Percentiles rank a stretch among this genome's conserved stretches.
Evolutionary conservation across 2,797 vertebrate genomes (phyloP).

Genomic region (Furcifer pardalis): DNA sequence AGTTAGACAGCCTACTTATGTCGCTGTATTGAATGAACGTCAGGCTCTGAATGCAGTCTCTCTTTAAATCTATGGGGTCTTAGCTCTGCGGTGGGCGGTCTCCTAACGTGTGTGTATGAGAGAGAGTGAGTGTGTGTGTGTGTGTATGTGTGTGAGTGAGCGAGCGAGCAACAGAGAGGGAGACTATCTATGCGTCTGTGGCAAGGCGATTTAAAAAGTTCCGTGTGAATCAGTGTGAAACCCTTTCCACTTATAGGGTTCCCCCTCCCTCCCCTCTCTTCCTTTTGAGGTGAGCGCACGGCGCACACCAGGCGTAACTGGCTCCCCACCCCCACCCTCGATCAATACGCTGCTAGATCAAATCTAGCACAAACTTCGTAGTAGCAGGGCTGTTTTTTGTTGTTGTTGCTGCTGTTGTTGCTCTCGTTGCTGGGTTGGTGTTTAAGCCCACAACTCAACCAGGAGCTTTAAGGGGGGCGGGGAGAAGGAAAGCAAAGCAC

Average conservation of each 20-base stretch:
- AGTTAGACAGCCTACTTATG: constrained; percentile 81
- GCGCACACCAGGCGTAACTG: neutral
- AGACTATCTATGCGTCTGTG: constrained; percentile 69
- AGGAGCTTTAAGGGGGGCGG: neutral
- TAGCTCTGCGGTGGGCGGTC: constrained; percentile 98
- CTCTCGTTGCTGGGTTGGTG: neutral
- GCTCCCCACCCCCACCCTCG: too few species aligned
- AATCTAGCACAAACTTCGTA: too few species aligned
- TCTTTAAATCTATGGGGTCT: constrained; percentile 99
- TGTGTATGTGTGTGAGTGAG: constrained; percentile 45
- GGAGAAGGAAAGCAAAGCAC: neutral
- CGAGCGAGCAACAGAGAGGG: neutral
- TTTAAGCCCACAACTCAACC: neutral
- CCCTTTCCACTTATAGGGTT: constrained; percentile 68
- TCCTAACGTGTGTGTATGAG: constrained; percentile 83
- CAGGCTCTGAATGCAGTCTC: constrained; percentile 96
- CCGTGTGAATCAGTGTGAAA: constrained; percentile 90
- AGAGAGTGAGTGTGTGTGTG: constrained; percentile 48
- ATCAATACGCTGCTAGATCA: too few species aligned
- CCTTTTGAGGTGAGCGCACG: constrained; percentile 9
- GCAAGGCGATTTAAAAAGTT: constrained; percentile 92
- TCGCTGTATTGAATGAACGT: constrained; percentile 98
- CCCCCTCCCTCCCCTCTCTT: constrained; percentile 32
- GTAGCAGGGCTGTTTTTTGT: constrained; percentile 18
- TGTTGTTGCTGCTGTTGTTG: neutral